Evolutionary conservation across 2,888 invertebrate species (phyloP).

Genomic region (Scrobipalpa costella): DNA sequence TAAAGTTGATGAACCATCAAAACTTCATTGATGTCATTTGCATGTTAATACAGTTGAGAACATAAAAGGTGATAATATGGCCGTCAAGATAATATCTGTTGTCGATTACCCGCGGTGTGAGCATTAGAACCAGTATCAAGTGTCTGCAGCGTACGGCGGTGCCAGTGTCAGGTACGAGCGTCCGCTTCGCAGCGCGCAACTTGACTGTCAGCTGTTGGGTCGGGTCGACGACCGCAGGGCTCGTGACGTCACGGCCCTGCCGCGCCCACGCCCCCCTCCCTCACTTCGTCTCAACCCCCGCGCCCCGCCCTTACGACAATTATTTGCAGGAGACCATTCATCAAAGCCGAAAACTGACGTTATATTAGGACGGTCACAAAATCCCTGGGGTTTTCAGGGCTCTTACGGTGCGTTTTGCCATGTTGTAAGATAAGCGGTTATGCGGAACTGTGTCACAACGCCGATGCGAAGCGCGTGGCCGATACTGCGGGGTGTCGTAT

Average conservation of each 20-base stretch:
- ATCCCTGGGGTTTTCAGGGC: slow-evolving; percentile 23
- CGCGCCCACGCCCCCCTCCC: slow-evolving; percentile 51
- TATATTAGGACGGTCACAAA: slow-evolving; percentile 30
- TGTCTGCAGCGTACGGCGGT: slow-evolving; percentile 8
- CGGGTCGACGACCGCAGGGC: slow-evolving; percentile 65
- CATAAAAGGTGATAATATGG: background rate
- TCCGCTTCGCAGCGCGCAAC: slow-evolving; percentile 22
- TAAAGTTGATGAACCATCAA: background rate
- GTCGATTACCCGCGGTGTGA: slow-evolving; percentile 12
- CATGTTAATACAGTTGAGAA: slow-evolving; percentile 12
- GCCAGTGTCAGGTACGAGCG: slow-evolving; percentile 26
- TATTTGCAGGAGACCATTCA: slow-evolving; percentile 72
- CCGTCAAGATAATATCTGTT: slow-evolving; percentile 17
- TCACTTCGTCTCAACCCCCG: slow-evolving; percentile 36
- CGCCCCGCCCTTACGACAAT: slow-evolving; percentile 51
- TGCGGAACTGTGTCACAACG: slow-evolving; percentile 30
- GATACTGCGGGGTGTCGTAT: slow-evolving; percentile 9
- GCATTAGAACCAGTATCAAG: slow-evolving; percentile 15
- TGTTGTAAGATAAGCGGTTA: slow-evolving; percentile 24
- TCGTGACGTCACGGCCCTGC: slow-evolving; percentile 66
- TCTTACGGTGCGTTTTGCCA: slow-evolving; percentile 24
- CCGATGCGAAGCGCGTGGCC: background rate
- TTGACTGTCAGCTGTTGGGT: slow-evolving; percentile 59
- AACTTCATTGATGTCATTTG: slow-evolving; percentile 8
- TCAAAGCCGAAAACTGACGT: slow-evolving; percentile 44